phyloP scores from a whole-genome alignment of 1,140 invertebrate species.

The Drosophila pectinifera region DNA sequence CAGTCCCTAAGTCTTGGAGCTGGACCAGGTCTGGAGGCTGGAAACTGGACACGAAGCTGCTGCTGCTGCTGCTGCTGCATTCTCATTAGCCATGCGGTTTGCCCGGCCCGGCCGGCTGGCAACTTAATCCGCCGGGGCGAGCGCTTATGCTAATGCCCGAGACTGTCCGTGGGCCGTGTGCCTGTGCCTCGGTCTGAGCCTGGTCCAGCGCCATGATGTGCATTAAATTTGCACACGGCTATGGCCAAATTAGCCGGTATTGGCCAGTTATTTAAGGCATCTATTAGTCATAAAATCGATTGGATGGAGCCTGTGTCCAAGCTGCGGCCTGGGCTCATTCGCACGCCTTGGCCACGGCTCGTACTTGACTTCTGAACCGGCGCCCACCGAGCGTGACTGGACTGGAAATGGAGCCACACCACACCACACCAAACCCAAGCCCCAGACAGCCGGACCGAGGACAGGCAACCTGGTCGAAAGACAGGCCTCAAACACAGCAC shows the following conservation, averaged over 20 bases:
- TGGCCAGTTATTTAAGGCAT: constrained; percentile 76
- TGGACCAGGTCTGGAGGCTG: constrained; percentile 1
- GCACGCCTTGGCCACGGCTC: constrained; percentile 70
- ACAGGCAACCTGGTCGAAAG: constrained; percentile 30
- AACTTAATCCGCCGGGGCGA: constrained; percentile 60
- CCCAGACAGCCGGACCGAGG: constrained; percentile 2
- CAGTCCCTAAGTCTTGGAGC: constrained; percentile 15
- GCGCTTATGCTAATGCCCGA: constrained; percentile 58
- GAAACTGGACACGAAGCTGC: constrained; percentile 21
- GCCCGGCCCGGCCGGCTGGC: constrained; percentile 33
- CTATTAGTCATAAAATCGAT: constrained; percentile 76
- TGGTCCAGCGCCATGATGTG: constrained; percentile 31
- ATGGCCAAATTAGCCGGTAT: constrained; percentile 67
- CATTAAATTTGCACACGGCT: constrained; percentile 74
- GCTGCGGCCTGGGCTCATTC: constrained; percentile 62
- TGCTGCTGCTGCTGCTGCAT: no score
- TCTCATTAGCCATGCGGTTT: constrained; percentile 71
- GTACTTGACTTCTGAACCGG: constrained; percentile 82
- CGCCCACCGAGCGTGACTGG: constrained; percentile 81
- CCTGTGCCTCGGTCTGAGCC: no score
- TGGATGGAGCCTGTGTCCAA: constrained; percentile 20
- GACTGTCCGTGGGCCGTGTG: constrained; percentile 15
- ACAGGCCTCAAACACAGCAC: constrained; percentile 55
- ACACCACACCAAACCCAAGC: constrained; percentile 19
- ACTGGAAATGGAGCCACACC: constrained; percentile 56